Base-by-base conservation (phyloP, 2,888 invertebrate genomes). In the Liopterus haemorrhoidalis region DNA sequence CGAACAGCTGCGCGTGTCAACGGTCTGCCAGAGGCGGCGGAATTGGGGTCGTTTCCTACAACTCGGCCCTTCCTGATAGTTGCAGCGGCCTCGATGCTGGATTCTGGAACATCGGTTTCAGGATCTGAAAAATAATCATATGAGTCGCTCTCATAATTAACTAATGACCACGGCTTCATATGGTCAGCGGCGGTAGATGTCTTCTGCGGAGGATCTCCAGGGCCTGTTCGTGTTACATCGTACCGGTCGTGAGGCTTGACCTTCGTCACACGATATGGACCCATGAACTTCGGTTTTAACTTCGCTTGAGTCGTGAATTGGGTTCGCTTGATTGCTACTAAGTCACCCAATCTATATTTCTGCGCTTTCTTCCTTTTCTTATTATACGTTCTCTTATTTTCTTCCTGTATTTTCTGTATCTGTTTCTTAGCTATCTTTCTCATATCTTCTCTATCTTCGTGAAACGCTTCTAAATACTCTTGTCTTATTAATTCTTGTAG, bases 101-200 rank as follows among this genome's bases (percentile, higher is more conserved):
- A n/a, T n/a, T n/a, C n/a, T n/a, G n/a, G n/a, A n/a, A n/a, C n/a
- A n/a, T n/a, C n/a, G n/a, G n/a, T n/a, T n/a, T n/a, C n/a, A n/a
- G n/a, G n/a, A n/a, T n/a, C n/a, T n/a, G n/a, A n/a, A n/a, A n/a
- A n/a, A n/a, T n/a, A n/a, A n/a, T n/a, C n/a, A n/a, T n/a, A n/a
- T n/a, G n/a, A n/a, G n/a, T n/a, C n/a, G n/a, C n/a, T n/a, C n/a
- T n/a, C n/a, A n/a, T n/a, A n/a, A n/a, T n/a, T n/a, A n/a, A n/a
- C n/a, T n/a, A n/a, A n/a, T n/a, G n/a, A n/a, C 54, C 51, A 52
- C 9, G 27, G 42, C 28, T 54, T 57, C 49, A 57, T 54, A 19
- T 46, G 16, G 22, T 57, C 59, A 1, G 55, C 56, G 4, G 49
- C 49, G 6, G 51, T 50, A 5, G 50, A 45, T 2, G 56, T 57